Percentiles rank a stretch among this genome's conserved stretches.
Conservation (phyloP, 2,113 vertebrate genomes). For the Caloenas nicobarica region DNA sequence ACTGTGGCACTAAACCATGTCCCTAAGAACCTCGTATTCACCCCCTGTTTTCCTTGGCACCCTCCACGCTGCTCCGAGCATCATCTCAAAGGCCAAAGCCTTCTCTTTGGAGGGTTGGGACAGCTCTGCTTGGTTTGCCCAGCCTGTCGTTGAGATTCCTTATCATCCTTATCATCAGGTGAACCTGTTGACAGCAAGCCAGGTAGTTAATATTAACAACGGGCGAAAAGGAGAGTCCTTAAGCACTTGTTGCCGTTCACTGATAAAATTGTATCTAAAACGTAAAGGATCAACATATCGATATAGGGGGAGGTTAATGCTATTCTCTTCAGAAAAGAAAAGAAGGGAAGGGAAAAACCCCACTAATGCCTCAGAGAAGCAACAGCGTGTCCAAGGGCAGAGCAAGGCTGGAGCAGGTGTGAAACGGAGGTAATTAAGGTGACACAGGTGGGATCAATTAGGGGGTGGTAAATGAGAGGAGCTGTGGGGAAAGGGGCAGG, state of each 20-base stretch:
- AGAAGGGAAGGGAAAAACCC: too few relatives aligned
- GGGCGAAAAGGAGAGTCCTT: neutral
- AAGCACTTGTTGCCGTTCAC: neutral
- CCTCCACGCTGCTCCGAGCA: neutral
- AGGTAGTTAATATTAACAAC: neutral
- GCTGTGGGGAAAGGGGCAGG: accelerated
- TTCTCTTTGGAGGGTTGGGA: accelerated
- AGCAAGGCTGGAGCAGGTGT: neutral
- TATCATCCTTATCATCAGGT: too few relatives aligned
- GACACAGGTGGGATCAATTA: neutral
- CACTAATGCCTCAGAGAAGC: neutral
- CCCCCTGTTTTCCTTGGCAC: neutral
- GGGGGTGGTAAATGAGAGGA: neutral
- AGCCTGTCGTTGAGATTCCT: accelerated
- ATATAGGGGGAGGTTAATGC: accelerated
- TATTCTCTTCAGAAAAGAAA: neutral
- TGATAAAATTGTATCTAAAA: neutral
- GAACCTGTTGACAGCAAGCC: neutral
- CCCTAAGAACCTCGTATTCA: too few relatives aligned
- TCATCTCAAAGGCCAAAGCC: neutral
- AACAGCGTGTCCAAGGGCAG: accelerated
- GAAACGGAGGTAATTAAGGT: neutral
- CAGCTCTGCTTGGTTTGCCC: neutral
- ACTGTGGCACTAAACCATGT: too few relatives aligned
- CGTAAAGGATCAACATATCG: neutral